phyloP scores from a whole-genome alignment of 2,797 vertebrate genomes.

The Glossophaga mutica region DNA sequence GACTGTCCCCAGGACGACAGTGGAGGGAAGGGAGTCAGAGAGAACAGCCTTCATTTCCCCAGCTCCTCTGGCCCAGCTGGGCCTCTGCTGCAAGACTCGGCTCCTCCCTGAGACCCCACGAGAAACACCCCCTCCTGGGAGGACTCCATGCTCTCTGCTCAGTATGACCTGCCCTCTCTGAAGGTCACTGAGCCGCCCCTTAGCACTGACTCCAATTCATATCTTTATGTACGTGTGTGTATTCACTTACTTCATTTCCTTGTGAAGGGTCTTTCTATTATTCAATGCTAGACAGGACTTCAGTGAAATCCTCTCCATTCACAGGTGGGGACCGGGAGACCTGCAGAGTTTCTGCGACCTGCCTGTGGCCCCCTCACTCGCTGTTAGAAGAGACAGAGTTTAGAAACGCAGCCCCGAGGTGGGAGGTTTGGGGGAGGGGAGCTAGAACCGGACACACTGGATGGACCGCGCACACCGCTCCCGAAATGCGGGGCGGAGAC shows the following conservation, averaged over 20 bases:
- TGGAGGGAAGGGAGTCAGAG: not conserved
- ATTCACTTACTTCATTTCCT: not conserved
- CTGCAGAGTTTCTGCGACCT: too few species aligned
- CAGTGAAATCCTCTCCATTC: not conserved
- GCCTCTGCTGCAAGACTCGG: not conserved
- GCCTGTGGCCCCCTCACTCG: too few species aligned
- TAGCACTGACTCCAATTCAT: not conserved
- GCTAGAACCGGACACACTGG: too few species aligned
- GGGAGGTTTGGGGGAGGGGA: too few species aligned
- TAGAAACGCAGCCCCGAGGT: too few species aligned
- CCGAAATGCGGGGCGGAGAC: too few species aligned
- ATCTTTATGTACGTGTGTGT: not conserved
- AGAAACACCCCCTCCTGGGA: not conserved
- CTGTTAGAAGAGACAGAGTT: too few species aligned
- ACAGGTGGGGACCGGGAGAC: too few species aligned
- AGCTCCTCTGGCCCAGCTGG: not conserved
- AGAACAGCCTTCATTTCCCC: rapidly evolving
- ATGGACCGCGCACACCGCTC: too few species aligned
- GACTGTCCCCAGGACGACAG: too few species aligned
- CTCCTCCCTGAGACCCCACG: not conserved
- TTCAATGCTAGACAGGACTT: not conserved
- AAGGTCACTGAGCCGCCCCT: not conserved
- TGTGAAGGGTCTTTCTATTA: not conserved
- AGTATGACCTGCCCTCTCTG: rapidly evolving
- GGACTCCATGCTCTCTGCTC: not conserved